Conservation (phyloP, 2,797 vertebrate species). For the Paratrypauchen microcephalus region DNA sequence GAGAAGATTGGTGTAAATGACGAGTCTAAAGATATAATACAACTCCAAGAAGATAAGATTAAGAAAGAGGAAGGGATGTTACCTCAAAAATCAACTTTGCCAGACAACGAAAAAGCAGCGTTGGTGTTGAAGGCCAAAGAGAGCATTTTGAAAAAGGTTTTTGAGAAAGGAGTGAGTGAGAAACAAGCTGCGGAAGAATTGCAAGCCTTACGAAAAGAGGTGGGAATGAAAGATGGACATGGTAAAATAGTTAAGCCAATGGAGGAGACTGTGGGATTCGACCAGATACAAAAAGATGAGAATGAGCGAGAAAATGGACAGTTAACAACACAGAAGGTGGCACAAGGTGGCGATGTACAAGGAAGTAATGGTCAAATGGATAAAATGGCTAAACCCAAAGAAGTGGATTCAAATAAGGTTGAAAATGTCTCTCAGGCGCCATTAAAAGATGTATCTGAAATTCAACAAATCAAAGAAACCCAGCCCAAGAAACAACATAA, state of each 20-base stretch:
- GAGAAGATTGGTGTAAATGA: conserved; percentile 25
- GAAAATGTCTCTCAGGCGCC: conserved; percentile 30
- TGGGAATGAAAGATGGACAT: conserved; percentile 47
- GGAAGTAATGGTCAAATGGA: conserved; percentile 8
- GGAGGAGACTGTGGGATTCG: conserved; percentile 10
- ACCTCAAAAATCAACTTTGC: conserved; percentile 53
- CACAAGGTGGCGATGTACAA: conserved; percentile 9
- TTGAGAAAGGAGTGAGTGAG: conserved; percentile 74
- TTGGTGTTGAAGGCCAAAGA: conserved; percentile 78
- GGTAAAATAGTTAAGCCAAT: conserved; percentile 9
- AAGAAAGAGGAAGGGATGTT: conserved; percentile 25
- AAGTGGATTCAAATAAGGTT: conserved; percentile 16
- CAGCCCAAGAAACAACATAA: conserved; percentile 44
- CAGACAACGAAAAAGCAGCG: conserved; percentile 66
- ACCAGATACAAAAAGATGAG: conserved; percentile 13
- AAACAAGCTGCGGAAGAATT: conserved; percentile 78
- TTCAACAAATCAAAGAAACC: conserved; percentile 16
- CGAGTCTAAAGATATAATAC: conserved; percentile 26
- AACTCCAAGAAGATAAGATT: conserved; percentile 25
- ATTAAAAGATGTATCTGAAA: conserved; percentile 21
- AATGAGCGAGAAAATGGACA: neutral
- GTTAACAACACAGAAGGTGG: conserved; percentile 1
- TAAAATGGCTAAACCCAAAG: neutral
- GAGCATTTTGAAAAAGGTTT: conserved; percentile 78
- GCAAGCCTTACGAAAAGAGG: conserved; percentile 64